Evolutionary conservation across 2,113 vertebrate species (phyloP), one percentile per base, ranked within the genome.

Genomic region (Ptilorrhoa leucosticta): DNA sequence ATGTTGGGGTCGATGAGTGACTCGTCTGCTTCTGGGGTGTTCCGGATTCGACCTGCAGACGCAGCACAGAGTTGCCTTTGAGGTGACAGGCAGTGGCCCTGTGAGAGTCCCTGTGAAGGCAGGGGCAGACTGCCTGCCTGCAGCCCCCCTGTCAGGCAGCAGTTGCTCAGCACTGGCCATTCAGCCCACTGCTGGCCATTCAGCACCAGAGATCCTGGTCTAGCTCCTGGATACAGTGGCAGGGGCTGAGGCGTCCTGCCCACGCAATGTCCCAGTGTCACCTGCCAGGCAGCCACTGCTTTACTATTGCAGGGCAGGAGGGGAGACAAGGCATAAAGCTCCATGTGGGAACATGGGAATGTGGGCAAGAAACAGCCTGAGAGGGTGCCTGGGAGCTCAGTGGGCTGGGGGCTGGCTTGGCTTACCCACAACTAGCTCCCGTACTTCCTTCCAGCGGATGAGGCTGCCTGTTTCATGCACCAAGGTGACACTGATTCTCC

Each of bases 381-480:
- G 54, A 73, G 8, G 47, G 35, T 40, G n/a, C 24, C 28, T 4
- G 6, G 50, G 33, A 83, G 23, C 44, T 91, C 5, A 3, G 44
- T 1, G 2, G 21, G 53, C 16, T 76, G 37, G 28, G 54, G 45
- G 4, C 60, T 57, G 20, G 7, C 39, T 83, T 20, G 23, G 95
- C 99, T 98, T 96, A 99, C 99, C 99, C 64, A 99, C 99, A 71
- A 99, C 99, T 81, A 99, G 98, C 96, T 99, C 99, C 13, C 99
- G 98, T 58, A 99, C 98, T 87, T 99, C 99, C 89, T 98, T 99
- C 99, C 99, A 99, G 87, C 96, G 98, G 76, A 99, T 98, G 58
- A 99, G 99, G 61, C 98, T 98, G 53, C 98, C 99, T 0, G 99
- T 98, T 95, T 99, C 99, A 1, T 99, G 99, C 40, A 99, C 98